Evolutionary conservation across 2,113 vertebrate species (phyloP), one percentile per base, ranked within the genome.

Genomic region (Sinocyclocheilus maitianheensis): DNA sequence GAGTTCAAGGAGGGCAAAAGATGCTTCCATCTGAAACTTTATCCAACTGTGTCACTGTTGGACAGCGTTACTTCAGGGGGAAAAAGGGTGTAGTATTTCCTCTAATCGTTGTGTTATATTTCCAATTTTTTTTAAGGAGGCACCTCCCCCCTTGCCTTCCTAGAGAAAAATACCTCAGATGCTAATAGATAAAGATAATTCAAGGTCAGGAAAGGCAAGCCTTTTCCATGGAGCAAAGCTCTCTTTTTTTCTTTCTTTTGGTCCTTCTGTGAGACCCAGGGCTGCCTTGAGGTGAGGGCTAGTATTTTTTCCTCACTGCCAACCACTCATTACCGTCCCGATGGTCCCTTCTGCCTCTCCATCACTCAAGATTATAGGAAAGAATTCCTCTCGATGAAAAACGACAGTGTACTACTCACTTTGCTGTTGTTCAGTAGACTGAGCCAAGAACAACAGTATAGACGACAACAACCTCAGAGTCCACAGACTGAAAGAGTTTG

Each of bases 371-470:
- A 88, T 87, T 88, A 89, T 88, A 85, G 85, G 87, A 90, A 85
- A 76, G 77, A 88, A 85, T 87, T 89, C 40, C 77, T 90, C 81
- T 75, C 43, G 5, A 60, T 90, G 84, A 91, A 89, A 90, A 76
- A 88, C 75, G 77, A 75, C 65, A 53, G 84, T 62, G 67, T 87
- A 74, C 74, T 75, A 74, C 74, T 75, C 53, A 82, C 43, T 30
- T 81, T 72, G 60, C 79, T 37, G 63, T 80, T 81, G 85, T 85
- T 83, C 83, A 81, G 80, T 60, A 65, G 77, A 53, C 55, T 24
- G 51, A 85, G 88, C 89, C 87, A 87, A 89, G 87, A 88, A 77
- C 82, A 90, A 89, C 84, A 91, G 20, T 67, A 46, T 60, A 74
- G 48, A 88, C 48, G 82, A 81, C 76, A 62, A 55, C 20, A 53